A percentile compares a stretch with the other conserved stretches of the same genome.
Conservation (phyloP, 2,888 invertebrate genomes). For the Danaus chrysippus region DNA sequence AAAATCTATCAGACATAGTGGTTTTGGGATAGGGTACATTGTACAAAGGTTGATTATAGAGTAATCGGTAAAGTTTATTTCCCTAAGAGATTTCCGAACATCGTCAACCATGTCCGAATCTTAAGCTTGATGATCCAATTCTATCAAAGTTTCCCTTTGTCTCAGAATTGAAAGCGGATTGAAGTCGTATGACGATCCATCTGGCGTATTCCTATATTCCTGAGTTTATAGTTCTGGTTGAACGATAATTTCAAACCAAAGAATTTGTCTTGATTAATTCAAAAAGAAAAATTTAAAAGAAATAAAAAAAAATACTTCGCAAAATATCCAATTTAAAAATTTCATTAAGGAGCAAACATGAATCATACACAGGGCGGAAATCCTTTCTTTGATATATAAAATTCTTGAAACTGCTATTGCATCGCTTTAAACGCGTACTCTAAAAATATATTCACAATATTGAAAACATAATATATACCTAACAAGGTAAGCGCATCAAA, state of each 20-base stretch:
- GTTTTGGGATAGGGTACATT: slow-evolving; percentile 2
- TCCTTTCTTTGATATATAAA: neutral
- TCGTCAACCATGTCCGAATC: slow-evolving; percentile 39
- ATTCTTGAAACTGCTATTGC: neutral
- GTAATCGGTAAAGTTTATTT: slow-evolving; percentile 25
- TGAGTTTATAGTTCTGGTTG: neutral
- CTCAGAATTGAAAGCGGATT: slow-evolving; percentile 57
- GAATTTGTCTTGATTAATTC: neutral
- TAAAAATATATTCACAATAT: slow-evolving; percentile 4
- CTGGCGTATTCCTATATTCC: slow-evolving; percentile 52
- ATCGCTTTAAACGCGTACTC: slow-evolving; percentile 13
- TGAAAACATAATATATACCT: slow-evolving; percentile 29
- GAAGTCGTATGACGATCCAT: slow-evolving; percentile 49
- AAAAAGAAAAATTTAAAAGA: neutral
- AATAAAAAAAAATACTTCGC: neutral
- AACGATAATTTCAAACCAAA: neutral
- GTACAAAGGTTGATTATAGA: slow-evolving; percentile 8
- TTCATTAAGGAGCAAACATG: neutral
- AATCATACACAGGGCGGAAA: neutral
- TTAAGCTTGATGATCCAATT: slow-evolving; percentile 47
- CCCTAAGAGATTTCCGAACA: slow-evolving; percentile 29
- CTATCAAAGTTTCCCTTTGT: slow-evolving; percentile 64
- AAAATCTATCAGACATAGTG: slow-evolving; percentile 3
- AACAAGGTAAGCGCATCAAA: slow-evolving; percentile 53
- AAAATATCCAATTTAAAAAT: neutral